phyloP scores from a whole-genome alignment of 92 coral and sea anemone species.

The Ricordea florida region DNA sequence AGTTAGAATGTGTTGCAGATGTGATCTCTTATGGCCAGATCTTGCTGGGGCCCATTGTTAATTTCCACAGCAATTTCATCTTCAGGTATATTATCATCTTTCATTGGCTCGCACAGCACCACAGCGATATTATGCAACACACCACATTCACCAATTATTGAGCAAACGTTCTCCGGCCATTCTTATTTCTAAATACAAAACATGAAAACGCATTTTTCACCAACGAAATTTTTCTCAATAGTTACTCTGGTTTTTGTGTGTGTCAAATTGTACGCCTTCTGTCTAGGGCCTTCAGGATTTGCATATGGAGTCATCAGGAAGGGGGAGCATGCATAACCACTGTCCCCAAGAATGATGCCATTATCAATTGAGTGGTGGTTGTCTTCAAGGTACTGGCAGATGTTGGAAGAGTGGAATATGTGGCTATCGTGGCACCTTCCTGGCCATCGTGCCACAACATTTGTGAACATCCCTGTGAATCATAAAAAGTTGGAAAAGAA shows the following conservation, averaged over 20 bases:
- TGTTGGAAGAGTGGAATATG: constrained; percentile 28
- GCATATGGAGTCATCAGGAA: constrained; percentile 69
- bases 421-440: constrained; percentile 69
- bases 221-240: constrained; percentile 65
- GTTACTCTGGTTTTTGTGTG: constrained; percentile 62
- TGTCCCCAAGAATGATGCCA: constrained; percentile 68
- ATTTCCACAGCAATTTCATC: constrained; percentile 24
- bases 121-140: constrained; percentile 60
- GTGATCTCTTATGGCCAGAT: constrained; percentile 40
- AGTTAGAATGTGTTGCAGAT: constrained; percentile 38
- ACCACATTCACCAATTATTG: constrained; percentile 64
- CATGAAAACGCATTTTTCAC: constrained; percentile 58
- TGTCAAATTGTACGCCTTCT: constrained; percentile 52
- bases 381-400: constrained; percentile 35
- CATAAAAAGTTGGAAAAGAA: too few species aligned
- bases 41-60: constrained; percentile 54
- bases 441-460: constrained; percentile 62
- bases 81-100: background rate
- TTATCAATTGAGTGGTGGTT: constrained; percentile 41
- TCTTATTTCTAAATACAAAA: constrained; percentile 58
- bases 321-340: constrained; percentile 64
- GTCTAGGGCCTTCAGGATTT: constrained; percentile 44
- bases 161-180: constrained; percentile 68
- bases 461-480: constrained; percentile 72
- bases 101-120: constrained; percentile 42